Base-by-base conservation (phyloP, 2,888 invertebrate species). In the Polydrusus pterygomalis region DNA sequence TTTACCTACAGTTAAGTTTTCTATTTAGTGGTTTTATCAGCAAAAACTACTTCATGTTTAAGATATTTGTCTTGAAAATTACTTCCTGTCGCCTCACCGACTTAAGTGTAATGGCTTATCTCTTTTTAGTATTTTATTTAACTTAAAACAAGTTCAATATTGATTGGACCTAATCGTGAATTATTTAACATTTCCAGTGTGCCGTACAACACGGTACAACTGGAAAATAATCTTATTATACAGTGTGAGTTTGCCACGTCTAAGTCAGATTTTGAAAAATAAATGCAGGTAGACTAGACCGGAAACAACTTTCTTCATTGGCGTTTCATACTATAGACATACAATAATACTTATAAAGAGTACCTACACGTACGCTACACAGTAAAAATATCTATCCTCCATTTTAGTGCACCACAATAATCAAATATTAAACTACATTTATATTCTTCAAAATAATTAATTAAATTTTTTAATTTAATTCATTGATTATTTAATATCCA, bases 11-110 rank as follows among this genome's bases (percentile, higher is more conserved):
- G 17, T 56, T 56, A n/a, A 56, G 15, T 68, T 56, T 11, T 34
- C 17, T 25, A 49, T 38, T 63, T 25, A 40, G 49, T 71, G 25
- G 62, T 51, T 47, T 71, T 71, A 71, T 71, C 63, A 63, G 49
- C 51, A 43, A 71, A 54, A 62, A 62, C 70, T 62, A 70, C 62
- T 70, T 67, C 47, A 67, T 56, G 56, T 56, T 45, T 47, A 3
- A 70, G 47, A 58, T 70, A 45, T 70, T 62, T 70, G 62, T 51
- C 70, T 62, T 40, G 47, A 63, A 54, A 62, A 70, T 70, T 49
- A 71, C 64, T 71, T 71, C 70, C 70, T 71, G 70, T 71, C 60
- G 62, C 34, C 70, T 62, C 17, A 69, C 58, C 34, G 34, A 49
- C 43, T 49, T 34, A 60, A 51, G 70, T 71, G 63, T 54, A 71